These are phyloP conservation scores for Cephus nigrinus DNA, from an alignment of 2,888 invertebrate species.

Conservation along the genomic window DNA sequence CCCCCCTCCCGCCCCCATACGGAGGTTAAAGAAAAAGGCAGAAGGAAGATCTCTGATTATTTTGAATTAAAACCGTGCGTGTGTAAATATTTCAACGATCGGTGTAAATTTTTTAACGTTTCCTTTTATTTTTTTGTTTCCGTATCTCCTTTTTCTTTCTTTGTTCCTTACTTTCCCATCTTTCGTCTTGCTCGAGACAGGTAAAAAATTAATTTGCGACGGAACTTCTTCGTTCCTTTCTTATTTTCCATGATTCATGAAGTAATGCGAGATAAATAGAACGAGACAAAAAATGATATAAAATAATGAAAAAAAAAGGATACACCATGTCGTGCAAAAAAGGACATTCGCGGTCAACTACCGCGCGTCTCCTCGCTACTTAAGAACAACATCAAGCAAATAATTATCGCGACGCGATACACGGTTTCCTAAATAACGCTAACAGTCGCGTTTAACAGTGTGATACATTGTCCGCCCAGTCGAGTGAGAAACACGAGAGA, in stretches of 20 bases:
- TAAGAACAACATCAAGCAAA: neutral
- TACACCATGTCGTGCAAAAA: neutral
- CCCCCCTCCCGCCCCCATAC: neutral
- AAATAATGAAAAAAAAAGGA: neutral
- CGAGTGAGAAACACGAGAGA: neutral
- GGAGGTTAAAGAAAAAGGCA: neutral
- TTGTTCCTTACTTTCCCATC: neutral
- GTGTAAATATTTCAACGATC: neutral
- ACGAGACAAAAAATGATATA: neutral
- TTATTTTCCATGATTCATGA: neutral
- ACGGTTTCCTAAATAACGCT: neutral
- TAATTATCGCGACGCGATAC: neutral
- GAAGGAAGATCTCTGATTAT: neutral
- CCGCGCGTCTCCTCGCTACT: neutral
- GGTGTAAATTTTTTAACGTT: slow-evolving; percentile 7
- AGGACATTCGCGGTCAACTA: neutral
- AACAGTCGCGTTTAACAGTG: slow-evolving; percentile 20
- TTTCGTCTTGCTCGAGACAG: neutral
- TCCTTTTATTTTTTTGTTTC: neutral
- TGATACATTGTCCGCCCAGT: slow-evolving; percentile 20
- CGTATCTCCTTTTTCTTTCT: neutral
- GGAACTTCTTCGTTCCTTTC: neutral
- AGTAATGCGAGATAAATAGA: neutral
- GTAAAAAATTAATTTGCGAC: neutral
- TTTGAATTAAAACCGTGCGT: neutral